These are phyloP conservation scores for Athalia circularis DNA, from an alignment of 2,888 invertebrate species.

Conservation along the genomic window DNA sequence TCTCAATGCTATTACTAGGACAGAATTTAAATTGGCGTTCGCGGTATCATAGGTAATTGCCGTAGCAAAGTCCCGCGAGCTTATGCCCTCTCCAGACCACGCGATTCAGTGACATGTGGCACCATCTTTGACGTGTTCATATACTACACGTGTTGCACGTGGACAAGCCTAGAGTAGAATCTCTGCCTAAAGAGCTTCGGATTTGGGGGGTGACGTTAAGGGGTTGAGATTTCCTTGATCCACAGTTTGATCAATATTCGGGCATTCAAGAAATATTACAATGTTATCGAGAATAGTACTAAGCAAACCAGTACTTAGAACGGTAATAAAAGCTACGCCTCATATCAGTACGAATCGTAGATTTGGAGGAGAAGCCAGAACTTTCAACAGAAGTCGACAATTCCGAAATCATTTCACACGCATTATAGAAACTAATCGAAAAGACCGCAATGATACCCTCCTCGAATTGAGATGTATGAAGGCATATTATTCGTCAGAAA, in stretches of 20 bases:
- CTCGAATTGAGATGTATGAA: not conserved
- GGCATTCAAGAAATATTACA: conserved; percentile 46
- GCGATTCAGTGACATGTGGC: not conserved
- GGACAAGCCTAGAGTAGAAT: too few species aligned
- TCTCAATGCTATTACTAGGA: too few species aligned
- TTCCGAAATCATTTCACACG: conserved; percentile 54
- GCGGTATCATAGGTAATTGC: too few species aligned
- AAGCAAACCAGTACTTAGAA: conserved; percentile 36
- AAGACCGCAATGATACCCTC: conserved; percentile 6
- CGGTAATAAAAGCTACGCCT: conserved; percentile 1
- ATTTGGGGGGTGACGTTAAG: too few species aligned
- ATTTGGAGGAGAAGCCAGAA: not conserved
- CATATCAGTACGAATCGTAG: conserved; percentile 20
- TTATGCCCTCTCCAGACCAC: not conserved
- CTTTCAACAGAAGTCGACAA: not conserved
- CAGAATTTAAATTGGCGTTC: too few species aligned
- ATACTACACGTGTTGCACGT: not conserved
- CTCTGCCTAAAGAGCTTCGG: too few species aligned
- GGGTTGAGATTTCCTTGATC: not conserved
- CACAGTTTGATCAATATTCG: conserved; percentile 58
- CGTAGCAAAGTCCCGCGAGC: too few species aligned
- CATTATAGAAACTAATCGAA: conserved; percentile 4
- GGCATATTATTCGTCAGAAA: conserved; percentile 21
- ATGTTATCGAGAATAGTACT: conserved; percentile 52
- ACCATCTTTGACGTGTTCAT: not conserved